Evolutionary conservation across 2,797 vertebrate species (phyloP).

Genomic region (Heterohyrax brucei): DNA sequence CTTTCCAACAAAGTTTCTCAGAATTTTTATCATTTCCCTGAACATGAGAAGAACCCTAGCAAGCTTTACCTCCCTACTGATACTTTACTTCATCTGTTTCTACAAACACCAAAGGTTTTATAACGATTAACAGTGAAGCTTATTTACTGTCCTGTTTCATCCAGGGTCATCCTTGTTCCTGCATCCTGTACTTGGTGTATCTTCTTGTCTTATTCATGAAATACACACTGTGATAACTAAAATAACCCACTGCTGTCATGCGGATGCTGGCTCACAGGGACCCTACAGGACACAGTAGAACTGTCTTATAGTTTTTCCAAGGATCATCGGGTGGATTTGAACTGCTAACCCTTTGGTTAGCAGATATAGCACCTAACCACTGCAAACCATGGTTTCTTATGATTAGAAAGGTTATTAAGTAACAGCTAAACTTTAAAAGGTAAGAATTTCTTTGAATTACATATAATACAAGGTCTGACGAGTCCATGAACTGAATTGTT

Average conservation of each 20-base stretch:
- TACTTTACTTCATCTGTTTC: conserved; percentile 1
- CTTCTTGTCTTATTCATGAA: conserved; percentile 24
- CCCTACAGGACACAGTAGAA: too few relatives aligned
- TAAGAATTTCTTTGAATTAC: background rate
- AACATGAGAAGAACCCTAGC: background rate
- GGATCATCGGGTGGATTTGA: too few relatives aligned
- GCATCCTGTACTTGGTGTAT: background rate
- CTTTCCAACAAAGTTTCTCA: background rate
- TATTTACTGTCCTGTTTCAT: background rate
- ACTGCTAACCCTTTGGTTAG: too few relatives aligned
- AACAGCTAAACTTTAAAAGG: background rate
- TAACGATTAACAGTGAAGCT: background rate
- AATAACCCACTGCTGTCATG: background rate
- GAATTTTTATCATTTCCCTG: background rate
- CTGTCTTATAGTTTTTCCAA: too few relatives aligned
- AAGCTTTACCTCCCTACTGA: background rate
- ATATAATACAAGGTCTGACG: background rate
- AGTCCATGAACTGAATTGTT: too few relatives aligned
- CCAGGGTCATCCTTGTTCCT: background rate
- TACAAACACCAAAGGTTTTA: background rate
- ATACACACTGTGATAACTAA: background rate
- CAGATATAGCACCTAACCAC: too few relatives aligned
- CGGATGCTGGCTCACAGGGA: too few relatives aligned
- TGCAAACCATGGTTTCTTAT: too few relatives aligned
- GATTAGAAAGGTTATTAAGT: background rate